Base-by-base conservation (phyloP, 2,888 invertebrate species). In the Dasypogon diadema region DNA sequence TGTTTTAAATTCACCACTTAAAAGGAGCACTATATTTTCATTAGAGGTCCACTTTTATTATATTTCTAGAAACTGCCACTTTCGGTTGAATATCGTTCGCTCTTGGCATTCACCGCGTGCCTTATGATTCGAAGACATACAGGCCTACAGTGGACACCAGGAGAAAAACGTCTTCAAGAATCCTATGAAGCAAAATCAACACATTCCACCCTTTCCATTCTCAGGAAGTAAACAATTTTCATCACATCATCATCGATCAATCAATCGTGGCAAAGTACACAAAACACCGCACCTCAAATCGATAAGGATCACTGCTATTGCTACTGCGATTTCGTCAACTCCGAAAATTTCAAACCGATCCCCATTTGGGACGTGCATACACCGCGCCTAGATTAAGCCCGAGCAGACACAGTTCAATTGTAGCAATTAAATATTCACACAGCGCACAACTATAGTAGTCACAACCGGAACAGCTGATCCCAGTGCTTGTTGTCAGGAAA, bases 101-200 rank as follows among this genome's bases (percentile, higher is more conserved):
- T 95, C 96, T 96, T 97, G 96, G 96, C 96, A 97, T 97, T 97
- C 96, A 97, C 97, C 96, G 96, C 97, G 97, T 97, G 97, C 97
- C 96, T 97, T 97, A 97, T 95, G 95, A 92, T 87, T 86, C 86
- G 83, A 87, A 89, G 89, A 92, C 92, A 96, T 96, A 96, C 90
- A 95, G 94, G 91, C 93, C 92, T 91, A 91, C 94, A 94, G 95
- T 95, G 95, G 94, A 95, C 92, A 93, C 95, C 92, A 95, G 94
- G 95, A 95, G 93, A 89, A 89, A 88, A 91, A 86, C 85, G 86
- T 74, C 30, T 10, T n/a, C n/a, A n/a, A n/a, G n/a, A n/a, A n/a
- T n/a, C n/a, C n/a, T n/a, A n/a, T n/a, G n/a, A n/a, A n/a, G n/a
- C n/a, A n/a, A n/a, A n/a, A n/a, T n/a, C n/a, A n/a, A n/a, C n/a